These are phyloP conservation scores for Pelagia noctiluca DNA, from an alignment of 30 jellyfish, hydroid and myxozoan genomes.

Conservation along the genomic window DNA sequence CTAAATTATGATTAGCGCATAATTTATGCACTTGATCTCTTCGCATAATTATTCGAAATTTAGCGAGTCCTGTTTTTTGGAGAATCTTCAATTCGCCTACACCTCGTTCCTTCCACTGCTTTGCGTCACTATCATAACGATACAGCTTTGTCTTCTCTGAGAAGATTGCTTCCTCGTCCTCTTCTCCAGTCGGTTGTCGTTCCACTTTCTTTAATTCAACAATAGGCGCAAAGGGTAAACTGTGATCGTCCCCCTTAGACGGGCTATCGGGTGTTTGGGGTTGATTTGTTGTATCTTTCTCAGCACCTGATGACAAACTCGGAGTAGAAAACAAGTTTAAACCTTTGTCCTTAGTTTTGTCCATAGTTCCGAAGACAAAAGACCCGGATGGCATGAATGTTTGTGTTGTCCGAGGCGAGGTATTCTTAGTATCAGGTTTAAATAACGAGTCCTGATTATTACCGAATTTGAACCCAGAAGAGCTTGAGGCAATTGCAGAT, in stretches of 20 bases:
- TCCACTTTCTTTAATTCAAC: constrained; percentile 27
- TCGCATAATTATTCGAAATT: constrained; percentile 68
- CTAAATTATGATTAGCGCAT: constrained; percentile 72
- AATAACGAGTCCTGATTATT: no score
- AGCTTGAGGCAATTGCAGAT: no score
- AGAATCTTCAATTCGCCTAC: constrained; percentile 67
- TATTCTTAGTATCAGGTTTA: no score
- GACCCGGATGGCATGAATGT: constrained; percentile 47
- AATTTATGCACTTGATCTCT: constrained; percentile 77
- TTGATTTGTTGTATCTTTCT: background rate
- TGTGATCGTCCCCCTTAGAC: constrained; percentile 46
- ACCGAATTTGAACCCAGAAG: no score
- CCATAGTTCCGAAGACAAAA: background rate
- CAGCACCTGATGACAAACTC: background rate
- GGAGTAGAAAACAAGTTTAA: background rate
- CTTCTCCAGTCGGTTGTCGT: constrained; percentile 66
- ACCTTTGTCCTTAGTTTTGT: no score
- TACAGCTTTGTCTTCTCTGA: constrained; percentile 64
- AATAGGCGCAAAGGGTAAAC: constrained; percentile 43
- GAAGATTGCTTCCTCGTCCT: constrained; percentile 45
- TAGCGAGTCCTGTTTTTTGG: background rate
- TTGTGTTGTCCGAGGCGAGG: no score
- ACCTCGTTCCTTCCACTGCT: constrained; percentile 86
- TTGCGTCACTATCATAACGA: constrained; percentile 59
- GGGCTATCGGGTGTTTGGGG: constrained; percentile 59